Percentiles rank a stretch among this genome's conserved stretches.
phyloP scores from a whole-genome alignment of 2,888 invertebrate genomes.

The Athripsodes cinereus region DNA sequence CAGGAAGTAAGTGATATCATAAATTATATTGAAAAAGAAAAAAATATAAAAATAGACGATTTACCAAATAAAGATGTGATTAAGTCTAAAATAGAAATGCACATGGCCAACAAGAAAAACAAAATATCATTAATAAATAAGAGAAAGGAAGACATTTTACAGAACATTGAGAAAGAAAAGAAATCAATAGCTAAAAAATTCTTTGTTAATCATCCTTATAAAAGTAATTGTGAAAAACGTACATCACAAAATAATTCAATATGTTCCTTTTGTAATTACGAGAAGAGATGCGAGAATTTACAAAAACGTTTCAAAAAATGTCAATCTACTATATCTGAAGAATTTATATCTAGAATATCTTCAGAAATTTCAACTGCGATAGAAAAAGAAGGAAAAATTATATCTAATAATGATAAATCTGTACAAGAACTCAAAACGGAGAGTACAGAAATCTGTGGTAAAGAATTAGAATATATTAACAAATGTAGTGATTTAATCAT shows the following conservation, averaged over 20 bases:
- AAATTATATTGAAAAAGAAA: not conserved
- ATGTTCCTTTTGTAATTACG: not conserved
- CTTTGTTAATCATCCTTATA: not conserved
- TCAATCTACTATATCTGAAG: not conserved
- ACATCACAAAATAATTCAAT: not conserved
- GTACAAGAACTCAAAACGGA: too few relatives aligned
- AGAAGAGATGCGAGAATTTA: not conserved
- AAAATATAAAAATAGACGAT: not conserved
- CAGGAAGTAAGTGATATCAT: not conserved
- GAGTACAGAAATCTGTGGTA: too few relatives aligned
- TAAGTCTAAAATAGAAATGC: not conserved
- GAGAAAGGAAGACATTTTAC: not conserved
- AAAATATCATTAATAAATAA: not conserved
- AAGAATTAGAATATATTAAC: too few relatives aligned
- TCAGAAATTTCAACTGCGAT: not conserved
- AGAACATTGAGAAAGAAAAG: not conserved
- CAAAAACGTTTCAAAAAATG: not conserved
- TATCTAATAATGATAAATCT: too few relatives aligned
- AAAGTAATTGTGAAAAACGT: not conserved
- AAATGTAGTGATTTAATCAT: too few relatives aligned
- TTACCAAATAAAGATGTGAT: not conserved
- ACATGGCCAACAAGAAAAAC: not conserved
- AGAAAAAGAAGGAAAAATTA: not conserved
- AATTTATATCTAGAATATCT: not conserved
- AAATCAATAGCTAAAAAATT: not conserved